phyloP scores from a whole-genome alignment of 2,797 vertebrate genomes.

The Channallabes apus region DNA sequence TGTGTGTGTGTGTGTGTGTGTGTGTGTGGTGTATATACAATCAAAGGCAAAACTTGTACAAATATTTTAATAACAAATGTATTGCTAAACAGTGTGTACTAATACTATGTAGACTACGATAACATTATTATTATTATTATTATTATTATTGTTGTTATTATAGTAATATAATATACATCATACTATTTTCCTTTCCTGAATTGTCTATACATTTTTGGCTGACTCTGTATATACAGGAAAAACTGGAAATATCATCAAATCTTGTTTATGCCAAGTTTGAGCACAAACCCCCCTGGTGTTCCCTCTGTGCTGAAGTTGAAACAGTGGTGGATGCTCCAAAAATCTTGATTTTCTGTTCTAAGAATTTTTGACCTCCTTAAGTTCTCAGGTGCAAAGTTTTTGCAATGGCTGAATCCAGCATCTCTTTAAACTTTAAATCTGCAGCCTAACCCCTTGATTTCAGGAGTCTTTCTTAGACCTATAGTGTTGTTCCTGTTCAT shows the following conservation, averaged over 20 bases:
- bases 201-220: no score
- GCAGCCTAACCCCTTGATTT: background rate
- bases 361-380: background rate
- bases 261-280: background rate
- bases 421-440: background rate
- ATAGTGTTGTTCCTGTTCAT: background rate
- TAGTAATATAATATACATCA: no score
- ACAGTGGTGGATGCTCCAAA: background rate
- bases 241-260: background rate
- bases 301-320: background rate
- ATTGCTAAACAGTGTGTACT: no score
- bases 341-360: background rate
- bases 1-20: no score
- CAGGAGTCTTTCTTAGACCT: background rate
- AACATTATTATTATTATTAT: no score
- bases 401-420: background rate
- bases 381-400: background rate
- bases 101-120: no score
- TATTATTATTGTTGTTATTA: no score
- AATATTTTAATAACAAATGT: no score
- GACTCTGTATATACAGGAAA: no score
- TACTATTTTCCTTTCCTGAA: no score
- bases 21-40: no score
- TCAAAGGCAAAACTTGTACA: no score
- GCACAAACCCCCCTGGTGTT: background rate